A percentile compares a stretch with the other conserved stretches of the same genome.
These are phyloP conservation scores for Ptychobarbus kaznakovi DNA, from an alignment of 2,797 vertebrate species.

Conservation along the genomic window DNA sequence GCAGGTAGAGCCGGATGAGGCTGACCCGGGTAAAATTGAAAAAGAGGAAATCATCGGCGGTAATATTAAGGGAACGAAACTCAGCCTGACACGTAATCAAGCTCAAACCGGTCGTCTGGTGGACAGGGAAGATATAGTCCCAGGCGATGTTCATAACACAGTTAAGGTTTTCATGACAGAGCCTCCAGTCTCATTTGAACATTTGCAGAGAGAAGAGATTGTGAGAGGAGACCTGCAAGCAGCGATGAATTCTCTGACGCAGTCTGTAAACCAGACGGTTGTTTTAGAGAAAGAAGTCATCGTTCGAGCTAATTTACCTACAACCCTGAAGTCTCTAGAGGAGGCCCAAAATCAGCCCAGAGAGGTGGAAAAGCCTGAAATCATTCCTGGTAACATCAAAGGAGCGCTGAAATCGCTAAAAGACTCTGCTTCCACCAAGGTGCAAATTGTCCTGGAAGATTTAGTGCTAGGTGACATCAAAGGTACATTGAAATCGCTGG, in stretches of 20 bases:
- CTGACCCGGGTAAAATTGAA: conserved; percentile 57
- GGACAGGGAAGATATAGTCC: conserved; percentile 84
- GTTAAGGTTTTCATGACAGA: conserved; percentile 87
- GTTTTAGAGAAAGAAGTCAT: conserved; percentile 85
- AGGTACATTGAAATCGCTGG: conserved; percentile 83
- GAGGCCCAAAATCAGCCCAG: conserved; percentile 78
- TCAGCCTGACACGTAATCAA: conserved; percentile 79
- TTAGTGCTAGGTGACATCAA: conserved; percentile 86
- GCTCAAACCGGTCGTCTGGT: conserved; percentile 83
- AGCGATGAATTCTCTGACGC: conserved; percentile 82
- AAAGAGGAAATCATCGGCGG: conserved; percentile 84
- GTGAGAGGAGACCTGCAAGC: conserved; percentile 87
- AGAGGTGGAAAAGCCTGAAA: conserved; percentile 83
- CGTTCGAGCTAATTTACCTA: conserved; percentile 83
- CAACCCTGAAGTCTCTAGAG: conserved; percentile 81
- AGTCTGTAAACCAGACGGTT: conserved; percentile 82
- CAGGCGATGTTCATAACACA: conserved; percentile 86
- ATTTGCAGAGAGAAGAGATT: conserved; percentile 83
- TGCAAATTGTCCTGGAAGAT: conserved; percentile 81
- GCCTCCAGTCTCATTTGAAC: conserved; percentile 68
- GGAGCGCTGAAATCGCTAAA: conserved; percentile 85
- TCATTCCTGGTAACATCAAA: conserved; percentile 84
- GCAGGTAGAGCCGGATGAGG: conserved; percentile 78
- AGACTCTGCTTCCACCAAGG: conserved; percentile 80
- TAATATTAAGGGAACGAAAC: conserved; percentile 85